Percentiles rank a stretch among this genome's conserved stretches.
Evolutionary conservation across 2,113 vertebrate genomes (phyloP).

Genomic region (Calyptommatus sinebrachiatus): DNA sequence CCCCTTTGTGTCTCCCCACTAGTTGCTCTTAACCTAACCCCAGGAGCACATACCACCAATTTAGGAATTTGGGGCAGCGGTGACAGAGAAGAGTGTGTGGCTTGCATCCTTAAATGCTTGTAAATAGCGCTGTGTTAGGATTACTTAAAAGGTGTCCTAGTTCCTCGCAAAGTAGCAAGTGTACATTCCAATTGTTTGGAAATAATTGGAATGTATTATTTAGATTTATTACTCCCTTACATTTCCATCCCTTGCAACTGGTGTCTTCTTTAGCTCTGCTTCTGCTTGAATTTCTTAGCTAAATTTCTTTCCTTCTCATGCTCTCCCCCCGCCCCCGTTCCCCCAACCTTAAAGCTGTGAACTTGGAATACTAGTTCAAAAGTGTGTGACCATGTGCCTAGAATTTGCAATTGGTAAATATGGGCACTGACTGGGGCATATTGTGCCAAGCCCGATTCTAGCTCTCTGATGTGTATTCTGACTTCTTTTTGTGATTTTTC

Average conservation of each 20-base stretch:
- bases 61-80: too few species aligned
- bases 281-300: conserved; percentile 7
- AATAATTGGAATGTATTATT: background rate
- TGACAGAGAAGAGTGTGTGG: too few species aligned
- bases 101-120: too few species aligned
- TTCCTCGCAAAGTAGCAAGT: too few species aligned
- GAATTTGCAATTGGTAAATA: background rate
- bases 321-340: background rate
- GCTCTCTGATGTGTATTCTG: background rate
- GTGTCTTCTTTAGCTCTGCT: background rate
- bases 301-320: background rate
- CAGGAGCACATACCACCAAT: too few species aligned
- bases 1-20: too few species aligned
- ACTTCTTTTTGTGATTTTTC: background rate
- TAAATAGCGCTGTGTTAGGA: too few species aligned
- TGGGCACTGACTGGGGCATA: background rate
- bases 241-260: background rate
- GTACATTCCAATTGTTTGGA: too few species aligned
- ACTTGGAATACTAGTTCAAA: conserved; percentile 68
- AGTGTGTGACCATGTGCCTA: conserved; percentile 32
- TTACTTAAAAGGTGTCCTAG: too few species aligned
- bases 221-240: background rate
- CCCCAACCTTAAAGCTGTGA: conserved; percentile 25
- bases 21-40: too few species aligned
- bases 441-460: background rate